Base-by-base conservation (phyloP, 2,888 invertebrate species). In the Ectemnius cavifrons region DNA sequence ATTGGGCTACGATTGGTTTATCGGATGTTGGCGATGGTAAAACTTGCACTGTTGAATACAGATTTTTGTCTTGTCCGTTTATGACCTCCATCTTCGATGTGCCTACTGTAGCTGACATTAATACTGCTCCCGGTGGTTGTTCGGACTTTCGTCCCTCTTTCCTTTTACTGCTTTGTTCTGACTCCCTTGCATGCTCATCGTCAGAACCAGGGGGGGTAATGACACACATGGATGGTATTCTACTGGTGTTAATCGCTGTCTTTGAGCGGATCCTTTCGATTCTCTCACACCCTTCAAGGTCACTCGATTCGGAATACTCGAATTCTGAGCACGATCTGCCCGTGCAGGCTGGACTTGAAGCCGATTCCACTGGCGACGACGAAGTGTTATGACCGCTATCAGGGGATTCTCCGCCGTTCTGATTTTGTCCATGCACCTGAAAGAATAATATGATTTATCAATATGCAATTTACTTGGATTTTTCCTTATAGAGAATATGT, bases 181-280 rank as follows among this genome's bases (percentile, higher is more conserved):
- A 87, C 75, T 88, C 92, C 85, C 84, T 90, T 73, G 93, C 93
- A 80, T 94, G 94, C 89, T 97, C 97, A 86, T 97, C 97, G 84
- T 97, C 97, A 78, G 97, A 97, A 75, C 95, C 95, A 0, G 95
- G 95, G 4, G 97, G 97, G 16, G 97, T 97, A 63, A 97, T 97
- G 2, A 97, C 96, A 91, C 97, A 97, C 95, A 97, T 96, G 4
- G 97, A 97, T 0, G 97, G 97, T 87, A 97, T 97, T 82, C 97
- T 93, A 83, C 96, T 96, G 65, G 96, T 95, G 86, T 95, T 96
- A 58, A 97, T 96, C 1, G 96, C 95, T 0, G 97, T 97, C 91
- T 97, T 97, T 58, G 95, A 95, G 75, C 96, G 92, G 78, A 97
- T 96, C 82, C 97, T 93, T 91, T 97, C 97, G 84, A 96, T 95